phyloP scores from a whole-genome alignment of 2,113 vertebrate genomes.

The Mormyrus lacerda region DNA sequence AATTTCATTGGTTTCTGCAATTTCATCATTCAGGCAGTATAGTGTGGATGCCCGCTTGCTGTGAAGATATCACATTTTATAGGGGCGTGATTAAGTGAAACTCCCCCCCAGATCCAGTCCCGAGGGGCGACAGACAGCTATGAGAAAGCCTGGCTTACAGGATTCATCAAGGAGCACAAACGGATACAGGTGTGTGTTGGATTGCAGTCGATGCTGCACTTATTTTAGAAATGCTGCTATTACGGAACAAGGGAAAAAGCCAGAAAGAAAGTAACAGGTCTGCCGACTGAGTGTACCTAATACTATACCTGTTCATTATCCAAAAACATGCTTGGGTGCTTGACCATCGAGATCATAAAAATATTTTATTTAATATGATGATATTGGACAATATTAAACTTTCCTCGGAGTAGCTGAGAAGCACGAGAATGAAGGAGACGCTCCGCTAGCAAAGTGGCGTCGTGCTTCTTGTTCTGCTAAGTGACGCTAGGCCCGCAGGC shows the following conservation, averaged over 20 bases:
- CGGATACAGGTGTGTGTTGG: background rate
- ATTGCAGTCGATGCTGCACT: background rate
- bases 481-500: too few species aligned
- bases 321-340: background rate
- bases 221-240: background rate
- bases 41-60: background rate
- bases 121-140: background rate
- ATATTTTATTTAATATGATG: background rate
- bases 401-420: background rate
- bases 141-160: background rate
- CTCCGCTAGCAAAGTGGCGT: background rate
- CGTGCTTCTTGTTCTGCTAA: too few species aligned
- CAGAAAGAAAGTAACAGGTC: background rate
- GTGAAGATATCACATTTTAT: background rate
- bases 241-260: background rate
- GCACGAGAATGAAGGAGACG: background rate
- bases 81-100: background rate
- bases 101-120: background rate
- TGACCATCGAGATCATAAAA: background rate
- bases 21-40: background rate
- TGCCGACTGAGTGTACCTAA: background rate
- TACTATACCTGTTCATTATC: background rate
- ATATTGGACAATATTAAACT: background rate
- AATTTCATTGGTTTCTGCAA: background rate
- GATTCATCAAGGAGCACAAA: background rate